Percentiles rank a stretch among this genome's conserved stretches.
phyloP scores from a whole-genome alignment of 2,888 invertebrate species.

The Brachynemurus nebulosus region DNA sequence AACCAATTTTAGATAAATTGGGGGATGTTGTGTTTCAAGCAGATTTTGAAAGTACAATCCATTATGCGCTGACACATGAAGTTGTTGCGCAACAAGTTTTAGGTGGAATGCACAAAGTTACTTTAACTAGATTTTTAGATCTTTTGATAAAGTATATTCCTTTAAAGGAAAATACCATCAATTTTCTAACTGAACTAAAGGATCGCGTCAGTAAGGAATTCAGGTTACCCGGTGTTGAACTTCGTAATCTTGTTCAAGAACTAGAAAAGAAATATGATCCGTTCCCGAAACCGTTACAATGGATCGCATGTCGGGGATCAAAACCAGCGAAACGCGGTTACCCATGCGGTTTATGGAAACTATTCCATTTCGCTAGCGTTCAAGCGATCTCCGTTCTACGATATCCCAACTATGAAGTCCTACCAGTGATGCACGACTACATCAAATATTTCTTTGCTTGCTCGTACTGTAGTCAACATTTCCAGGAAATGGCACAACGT shows the following conservation, averaged over 20 bases:
- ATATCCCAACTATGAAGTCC: conserved; percentile 41
- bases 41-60: conserved; percentile 80
- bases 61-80: conserved; percentile 72
- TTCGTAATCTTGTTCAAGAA: conserved; percentile 39
- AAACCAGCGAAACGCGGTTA: conserved; percentile 64
- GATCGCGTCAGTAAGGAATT: conserved; percentile 36
- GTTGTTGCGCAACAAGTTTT: conserved; percentile 57
- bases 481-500: conserved; percentile 66
- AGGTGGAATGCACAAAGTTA: conserved; percentile 52
- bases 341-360: conserved; percentile 88
- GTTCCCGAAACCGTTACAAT: conserved; percentile 40
- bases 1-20: conserved; percentile 27
- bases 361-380: conserved; percentile 86
- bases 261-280: conserved; percentile 40
- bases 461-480: conserved; percentile 78
- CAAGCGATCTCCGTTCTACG: conserved; percentile 50
- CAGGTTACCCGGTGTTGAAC: conserved; percentile 42
- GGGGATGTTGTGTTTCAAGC: conserved; percentile 61
- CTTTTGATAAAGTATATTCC: conserved; percentile 70
- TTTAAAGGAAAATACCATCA: conserved; percentile 48
- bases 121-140: conserved; percentile 58
- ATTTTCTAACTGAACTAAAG: conserved; percentile 47
- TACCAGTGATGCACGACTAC: conserved; percentile 76
- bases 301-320: conserved; percentile 75
- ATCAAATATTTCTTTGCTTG: conserved; percentile 90